phyloP scores from a whole-genome alignment of 2,797 vertebrate species.

The Cryptoprocta ferox region DNA sequence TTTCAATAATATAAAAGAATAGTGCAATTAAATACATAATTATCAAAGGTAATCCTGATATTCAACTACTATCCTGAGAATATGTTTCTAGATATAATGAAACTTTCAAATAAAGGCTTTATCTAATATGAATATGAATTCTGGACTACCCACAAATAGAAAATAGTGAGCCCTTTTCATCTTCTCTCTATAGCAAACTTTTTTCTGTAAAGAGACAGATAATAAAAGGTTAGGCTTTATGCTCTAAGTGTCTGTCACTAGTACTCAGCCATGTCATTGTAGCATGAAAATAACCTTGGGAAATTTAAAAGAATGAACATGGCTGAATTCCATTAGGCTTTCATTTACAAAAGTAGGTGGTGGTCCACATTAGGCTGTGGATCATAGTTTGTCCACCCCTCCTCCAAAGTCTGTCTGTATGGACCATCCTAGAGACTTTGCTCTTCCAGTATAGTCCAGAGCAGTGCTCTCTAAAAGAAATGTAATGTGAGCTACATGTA shows the following conservation, averaged over 20 bases:
- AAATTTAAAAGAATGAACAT: background rate
- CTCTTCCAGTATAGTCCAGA: background rate
- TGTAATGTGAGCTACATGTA: background rate
- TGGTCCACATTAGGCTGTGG: background rate
- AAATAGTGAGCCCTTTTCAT: background rate
- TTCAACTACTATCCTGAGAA: background rate
- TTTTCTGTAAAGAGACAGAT: background rate
- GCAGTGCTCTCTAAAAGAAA: background rate
- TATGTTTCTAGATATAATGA: slow-evolving; percentile 42
- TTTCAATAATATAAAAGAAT: slow-evolving; percentile 59
- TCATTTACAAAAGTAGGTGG: background rate
- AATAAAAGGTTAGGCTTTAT: background rate
- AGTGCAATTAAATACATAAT: slow-evolving; percentile 17
- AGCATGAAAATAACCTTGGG: background rate
- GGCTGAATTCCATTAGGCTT: background rate
- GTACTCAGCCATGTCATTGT: background rate
- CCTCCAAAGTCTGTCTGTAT: background rate
- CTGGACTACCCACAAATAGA: slow-evolving; percentile 9
- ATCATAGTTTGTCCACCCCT: background rate
- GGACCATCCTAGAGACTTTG: background rate
- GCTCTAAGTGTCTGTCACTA: background rate
- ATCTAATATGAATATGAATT: slow-evolving; percentile 3
- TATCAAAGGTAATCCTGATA: slow-evolving; percentile 49
- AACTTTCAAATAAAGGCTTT: slow-evolving; percentile 46
- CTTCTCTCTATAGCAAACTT: background rate